Evolutionary conservation across 2,888 invertebrate genomes (phyloP).

Genomic region (Leucophenga montana): DNA sequence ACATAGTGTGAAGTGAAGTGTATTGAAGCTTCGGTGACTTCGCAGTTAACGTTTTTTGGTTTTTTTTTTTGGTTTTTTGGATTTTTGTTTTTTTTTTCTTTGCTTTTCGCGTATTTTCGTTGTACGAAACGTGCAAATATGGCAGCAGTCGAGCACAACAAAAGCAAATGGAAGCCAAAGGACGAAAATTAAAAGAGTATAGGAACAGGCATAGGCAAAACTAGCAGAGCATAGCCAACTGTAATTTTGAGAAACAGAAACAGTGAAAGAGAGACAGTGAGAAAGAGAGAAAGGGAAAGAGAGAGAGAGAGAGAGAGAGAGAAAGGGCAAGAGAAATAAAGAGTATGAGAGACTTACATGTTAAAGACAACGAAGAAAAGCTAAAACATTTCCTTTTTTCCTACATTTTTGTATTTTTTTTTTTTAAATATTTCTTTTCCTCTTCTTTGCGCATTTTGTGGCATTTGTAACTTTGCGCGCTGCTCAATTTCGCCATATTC

Average conservation of each 20-base stretch:
- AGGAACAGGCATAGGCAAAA: background rate
- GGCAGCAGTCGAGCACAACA: conserved; percentile 3
- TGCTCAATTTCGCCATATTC: too few relatives aligned
- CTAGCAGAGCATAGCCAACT: background rate
- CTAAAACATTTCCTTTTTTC: background rate
- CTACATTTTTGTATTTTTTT: background rate
- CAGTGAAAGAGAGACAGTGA: background rate
- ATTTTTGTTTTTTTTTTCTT: background rate
- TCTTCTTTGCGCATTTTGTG: background rate
- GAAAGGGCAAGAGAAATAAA: background rate
- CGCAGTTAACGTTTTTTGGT: too few relatives aligned
- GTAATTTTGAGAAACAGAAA: background rate
- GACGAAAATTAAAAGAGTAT: background rate
- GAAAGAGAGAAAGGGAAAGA: too few relatives aligned
- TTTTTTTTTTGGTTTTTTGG: background rate
- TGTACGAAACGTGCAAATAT: conserved; percentile 12
- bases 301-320: background rate
- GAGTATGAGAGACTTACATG: background rate
- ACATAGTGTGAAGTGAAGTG: too few relatives aligned
- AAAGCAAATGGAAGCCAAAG: background rate
- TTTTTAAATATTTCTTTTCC: background rate
- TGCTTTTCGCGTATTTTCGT: background rate
- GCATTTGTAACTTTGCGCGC: background rate
- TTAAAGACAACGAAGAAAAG: too few relatives aligned
- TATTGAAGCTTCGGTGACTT: too few relatives aligned